Conservation (phyloP, 2,797 vertebrate species). For the Macrochelys suwanniensis region DNA sequence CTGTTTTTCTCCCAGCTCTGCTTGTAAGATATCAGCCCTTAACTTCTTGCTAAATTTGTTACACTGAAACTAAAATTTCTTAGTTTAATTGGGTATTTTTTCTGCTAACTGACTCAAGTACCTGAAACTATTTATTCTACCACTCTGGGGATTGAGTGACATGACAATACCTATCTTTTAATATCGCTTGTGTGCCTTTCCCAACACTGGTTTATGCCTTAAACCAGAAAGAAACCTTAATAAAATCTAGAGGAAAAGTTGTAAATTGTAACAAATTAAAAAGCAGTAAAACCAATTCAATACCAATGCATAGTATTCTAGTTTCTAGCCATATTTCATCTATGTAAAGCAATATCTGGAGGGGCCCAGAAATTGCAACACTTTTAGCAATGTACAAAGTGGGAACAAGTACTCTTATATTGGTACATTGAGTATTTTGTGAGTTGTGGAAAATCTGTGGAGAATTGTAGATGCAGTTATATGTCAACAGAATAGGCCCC, state of each 20-base stretch:
- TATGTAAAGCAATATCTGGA: not conserved
- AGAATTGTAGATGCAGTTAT: slow-evolving; percentile 49
- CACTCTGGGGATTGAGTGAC: not conserved
- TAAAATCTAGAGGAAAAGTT: not conserved
- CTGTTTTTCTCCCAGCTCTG: not conserved
- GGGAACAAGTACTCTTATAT: not conserved
- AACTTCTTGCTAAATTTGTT: not conserved
- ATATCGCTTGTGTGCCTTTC: not conserved
- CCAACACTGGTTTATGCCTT: not conserved
- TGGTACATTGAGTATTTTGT: not conserved
- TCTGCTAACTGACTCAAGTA: not conserved
- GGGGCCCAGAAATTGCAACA: not conserved
- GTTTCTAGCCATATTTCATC: not conserved
- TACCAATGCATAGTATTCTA: not conserved
- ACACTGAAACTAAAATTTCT: not conserved
- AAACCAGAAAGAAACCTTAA: not conserved
- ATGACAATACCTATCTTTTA: not conserved
- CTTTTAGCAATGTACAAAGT: not conserved
- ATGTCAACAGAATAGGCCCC: not conserved
- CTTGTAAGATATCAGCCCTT: not conserved
- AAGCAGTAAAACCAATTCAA: not conserved
- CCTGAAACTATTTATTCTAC: not conserved
- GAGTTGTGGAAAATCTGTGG: slow-evolving; percentile 9
- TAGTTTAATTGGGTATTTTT: not conserved
- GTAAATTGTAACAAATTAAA: not conserved